These are phyloP conservation scores for Petrocephalus zakoni DNA, from an alignment of 2,113 vertebrate genomes.

Conservation along the genomic window DNA sequence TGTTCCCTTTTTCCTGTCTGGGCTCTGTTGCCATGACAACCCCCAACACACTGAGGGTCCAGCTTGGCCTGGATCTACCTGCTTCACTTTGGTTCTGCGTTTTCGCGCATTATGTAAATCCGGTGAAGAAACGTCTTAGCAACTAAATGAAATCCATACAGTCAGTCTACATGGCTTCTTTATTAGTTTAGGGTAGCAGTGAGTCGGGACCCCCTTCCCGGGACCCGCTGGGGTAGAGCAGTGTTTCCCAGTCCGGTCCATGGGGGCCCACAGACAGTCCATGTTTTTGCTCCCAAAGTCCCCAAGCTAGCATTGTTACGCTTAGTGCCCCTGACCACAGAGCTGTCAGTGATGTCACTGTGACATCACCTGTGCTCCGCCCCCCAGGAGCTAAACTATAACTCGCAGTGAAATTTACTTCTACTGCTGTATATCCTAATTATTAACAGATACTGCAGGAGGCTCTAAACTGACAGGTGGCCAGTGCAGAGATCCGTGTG, in stretches of 20 bases:
- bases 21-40: slow-evolving; percentile 7
- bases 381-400: no score
- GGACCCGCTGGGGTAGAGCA: no score
- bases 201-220: not conserved
- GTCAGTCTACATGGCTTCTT: not conserved
- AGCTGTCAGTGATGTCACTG: no score
- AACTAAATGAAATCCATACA: not conserved
- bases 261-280: no score
- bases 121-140: not conserved
- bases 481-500: not conserved
- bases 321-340: no score
- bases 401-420: not conserved
- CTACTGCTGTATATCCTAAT: not conserved
- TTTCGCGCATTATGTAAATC: not conserved
- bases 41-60: not conserved
- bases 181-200: not conserved
- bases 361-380: no score
- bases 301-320: not conserved
- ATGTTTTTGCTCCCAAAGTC: no score
- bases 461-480: not conserved
- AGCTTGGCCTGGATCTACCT: slow-evolving; percentile 12
- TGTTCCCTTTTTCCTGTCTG: not conserved
- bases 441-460: not conserved
- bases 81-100: not conserved
- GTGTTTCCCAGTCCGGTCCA: no score